These are phyloP conservation scores for Okamejei kenojei DNA, from an alignment of 2,797 vertebrate genomes.

Conservation along the genomic window DNA sequence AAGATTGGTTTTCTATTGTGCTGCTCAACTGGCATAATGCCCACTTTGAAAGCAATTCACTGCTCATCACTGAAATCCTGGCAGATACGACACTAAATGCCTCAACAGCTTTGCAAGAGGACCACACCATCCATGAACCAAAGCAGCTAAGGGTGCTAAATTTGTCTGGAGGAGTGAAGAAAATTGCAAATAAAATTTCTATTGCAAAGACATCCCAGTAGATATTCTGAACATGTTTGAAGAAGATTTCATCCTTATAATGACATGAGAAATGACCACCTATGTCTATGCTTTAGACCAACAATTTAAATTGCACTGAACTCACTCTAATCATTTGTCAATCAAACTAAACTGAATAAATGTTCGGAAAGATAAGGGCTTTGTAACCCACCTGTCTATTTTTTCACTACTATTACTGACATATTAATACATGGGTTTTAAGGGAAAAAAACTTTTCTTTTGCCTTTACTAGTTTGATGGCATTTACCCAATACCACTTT, in stretches of 20 bases:
- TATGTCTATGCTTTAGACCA: constrained; percentile 66
- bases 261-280: constrained; percentile 70
- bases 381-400: constrained; percentile 35
- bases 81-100: constrained; percentile 88
- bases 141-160: constrained; percentile 56
- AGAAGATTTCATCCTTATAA: constrained; percentile 59
- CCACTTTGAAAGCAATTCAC: constrained; percentile 90
- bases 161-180: constrained; percentile 56
- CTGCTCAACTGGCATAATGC: constrained; percentile 85
- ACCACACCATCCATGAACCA: constrained; percentile 59
- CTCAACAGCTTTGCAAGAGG: constrained; percentile 51
- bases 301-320: constrained; percentile 63
- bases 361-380: constrained; percentile 39
- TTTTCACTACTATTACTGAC: constrained; percentile 36
- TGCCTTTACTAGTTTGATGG: constrained; percentile 36
- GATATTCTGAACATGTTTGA: constrained; percentile 61
- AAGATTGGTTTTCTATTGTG: constrained; percentile 90
- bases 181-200: constrained; percentile 68
- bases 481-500: constrained; percentile 38
- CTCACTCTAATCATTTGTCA: constrained; percentile 69
- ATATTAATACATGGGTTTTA: constrained; percentile 38
- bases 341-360: constrained; percentile 52
- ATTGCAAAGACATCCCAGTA: constrained; percentile 60
- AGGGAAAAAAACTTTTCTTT: constrained; percentile 35
- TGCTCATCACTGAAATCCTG: constrained; percentile 84